A percentile compares a stretch with the other conserved stretches of the same genome.
phyloP scores from a whole-genome alignment of 2,888 invertebrate genomes.

The Netelia fuscicornis region DNA sequence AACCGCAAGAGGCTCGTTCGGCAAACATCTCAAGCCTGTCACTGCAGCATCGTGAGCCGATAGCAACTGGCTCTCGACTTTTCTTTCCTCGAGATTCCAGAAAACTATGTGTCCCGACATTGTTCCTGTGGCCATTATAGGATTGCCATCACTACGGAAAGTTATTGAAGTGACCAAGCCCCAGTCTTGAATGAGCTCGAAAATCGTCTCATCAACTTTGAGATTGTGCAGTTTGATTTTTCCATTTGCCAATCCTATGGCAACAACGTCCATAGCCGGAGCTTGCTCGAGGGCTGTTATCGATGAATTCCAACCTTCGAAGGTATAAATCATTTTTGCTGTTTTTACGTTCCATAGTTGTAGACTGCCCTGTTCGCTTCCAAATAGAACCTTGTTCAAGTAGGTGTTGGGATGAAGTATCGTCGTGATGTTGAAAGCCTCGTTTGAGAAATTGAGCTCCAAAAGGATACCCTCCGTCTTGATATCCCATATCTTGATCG shows the following conservation, averaged over 20 bases:
- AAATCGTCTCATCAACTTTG: conserved; percentile 92
- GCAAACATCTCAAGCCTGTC: conserved; percentile 93
- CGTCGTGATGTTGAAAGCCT: conserved; percentile 91
- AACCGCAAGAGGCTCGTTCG: conserved; percentile 95
- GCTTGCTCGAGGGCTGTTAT: conserved; percentile 93
- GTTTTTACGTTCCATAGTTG: conserved; percentile 96
- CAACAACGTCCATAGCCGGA: conserved; percentile 96
- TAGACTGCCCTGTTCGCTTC: conserved; percentile 93
- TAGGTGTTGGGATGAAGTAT: conserved; percentile 98
- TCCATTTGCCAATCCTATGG: conserved; percentile 93
- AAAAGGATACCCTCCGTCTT: conserved; percentile 89
- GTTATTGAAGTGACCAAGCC: conserved; percentile 93
- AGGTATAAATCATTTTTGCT: conserved; percentile 91
- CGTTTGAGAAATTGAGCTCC: conserved; percentile 89
- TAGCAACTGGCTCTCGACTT: conserved; percentile 92
- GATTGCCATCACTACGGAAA: conserved; percentile 94
- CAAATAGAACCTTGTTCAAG: conserved; percentile 96
- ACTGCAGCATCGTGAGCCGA: conserved; percentile 92
- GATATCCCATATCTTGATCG: conserved; percentile 92
- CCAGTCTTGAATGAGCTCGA: conserved; percentile 96
- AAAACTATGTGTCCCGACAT: conserved; percentile 94
- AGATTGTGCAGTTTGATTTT: conserved; percentile 95
- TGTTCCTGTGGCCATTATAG: conserved; percentile 95
- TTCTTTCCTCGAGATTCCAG: conserved; percentile 95
- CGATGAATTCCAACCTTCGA: conserved; percentile 90